Base-by-base conservation (phyloP, 2,797 vertebrate species). In the Microctenopoma steveboyesi region DNA sequence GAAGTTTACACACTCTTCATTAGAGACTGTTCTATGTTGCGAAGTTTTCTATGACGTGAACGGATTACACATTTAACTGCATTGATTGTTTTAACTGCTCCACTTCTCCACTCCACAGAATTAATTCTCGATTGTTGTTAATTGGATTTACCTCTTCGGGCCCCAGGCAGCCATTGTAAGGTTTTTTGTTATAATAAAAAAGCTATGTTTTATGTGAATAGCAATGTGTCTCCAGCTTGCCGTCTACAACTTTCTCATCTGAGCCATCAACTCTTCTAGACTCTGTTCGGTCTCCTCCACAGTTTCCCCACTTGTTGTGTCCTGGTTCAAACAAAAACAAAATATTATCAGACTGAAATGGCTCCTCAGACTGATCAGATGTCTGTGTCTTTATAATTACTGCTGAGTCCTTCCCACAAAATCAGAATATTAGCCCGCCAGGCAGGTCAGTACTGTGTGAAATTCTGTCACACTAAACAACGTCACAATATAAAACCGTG, bases 211-310 rank as follows among this genome's bases (percentile, higher is more conserved):
- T 42, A 5, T 42, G 63, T 43, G 12, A 70, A 52, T 4, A 22
- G 42, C 6, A 66, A 46, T 56, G 12, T 22, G n/a, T 58, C 35
- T 49, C 72, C 48, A 50, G 12, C 45, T 59, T 46, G 35, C 33
- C 28, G 60, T 53, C 82, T 96, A 98, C 82, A 99, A 83, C 65
- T 94, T 96, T 86, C 91, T 96, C 97, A 99, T 98, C 81, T 95
- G 96, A 81, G 97, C 95, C 96, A 99, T 98, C 75, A 99, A 92
- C 50, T 99, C 97, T 76, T 98, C 97, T 62, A 99, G 89, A 88
- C 96, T 99, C 91, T 96, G 95, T 27, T 96, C 94, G 0, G 96
- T 95, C 33, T 98, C 97, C 43, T 90, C 91, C 59, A 97, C 94
- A 0, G 88, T 89, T 16, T 93, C 94, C 3, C 89, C 96, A 18